Evolutionary conservation across 2,113 vertebrate species (phyloP).

Genomic region (Mesocricetus auratus): DNA sequence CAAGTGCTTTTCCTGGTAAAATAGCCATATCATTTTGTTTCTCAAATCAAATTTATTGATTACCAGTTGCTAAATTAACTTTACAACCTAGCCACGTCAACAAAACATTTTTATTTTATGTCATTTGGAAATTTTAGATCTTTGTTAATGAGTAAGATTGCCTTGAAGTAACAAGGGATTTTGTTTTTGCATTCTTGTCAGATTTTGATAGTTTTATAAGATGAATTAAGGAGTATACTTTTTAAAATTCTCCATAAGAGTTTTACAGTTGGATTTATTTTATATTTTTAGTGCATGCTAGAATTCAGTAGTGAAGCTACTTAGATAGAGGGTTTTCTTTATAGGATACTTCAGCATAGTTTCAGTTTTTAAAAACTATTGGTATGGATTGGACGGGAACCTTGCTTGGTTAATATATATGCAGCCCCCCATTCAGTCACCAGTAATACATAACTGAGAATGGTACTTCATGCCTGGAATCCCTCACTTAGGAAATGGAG

Average conservation of each 20-base stretch:
- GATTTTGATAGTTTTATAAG: conserved; percentile 37
- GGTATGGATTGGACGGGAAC: neutral
- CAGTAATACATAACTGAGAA: neutral
- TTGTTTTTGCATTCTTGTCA: conserved; percentile 41
- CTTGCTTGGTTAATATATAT: neutral
- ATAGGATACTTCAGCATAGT: conserved; percentile 11
- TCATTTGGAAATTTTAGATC: conserved; percentile 31
- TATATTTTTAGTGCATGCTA: neutral
- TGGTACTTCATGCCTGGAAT: neutral
- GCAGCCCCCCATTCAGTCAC: neutral
- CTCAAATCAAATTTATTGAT: conserved; percentile 47
- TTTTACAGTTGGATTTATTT: neutral
- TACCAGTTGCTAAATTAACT: conserved; percentile 33
- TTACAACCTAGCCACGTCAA: conserved; percentile 26
- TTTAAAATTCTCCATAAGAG: neutral
- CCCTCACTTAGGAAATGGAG: neutral
- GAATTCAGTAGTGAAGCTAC: conserved; percentile 16
- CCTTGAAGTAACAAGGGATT: conserved; percentile 7
- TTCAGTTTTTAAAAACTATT: neutral
- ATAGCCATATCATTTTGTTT: neutral
- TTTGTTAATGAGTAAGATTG: conserved; percentile 43
- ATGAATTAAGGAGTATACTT: conserved; percentile 9
- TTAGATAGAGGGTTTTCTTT: conserved; percentile 38
- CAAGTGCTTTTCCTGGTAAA: conserved; percentile 45
- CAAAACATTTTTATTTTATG: conserved; percentile 37